Conservation (phyloP, 2,797 vertebrate species). For the Leptodactylus fallax region DNA sequence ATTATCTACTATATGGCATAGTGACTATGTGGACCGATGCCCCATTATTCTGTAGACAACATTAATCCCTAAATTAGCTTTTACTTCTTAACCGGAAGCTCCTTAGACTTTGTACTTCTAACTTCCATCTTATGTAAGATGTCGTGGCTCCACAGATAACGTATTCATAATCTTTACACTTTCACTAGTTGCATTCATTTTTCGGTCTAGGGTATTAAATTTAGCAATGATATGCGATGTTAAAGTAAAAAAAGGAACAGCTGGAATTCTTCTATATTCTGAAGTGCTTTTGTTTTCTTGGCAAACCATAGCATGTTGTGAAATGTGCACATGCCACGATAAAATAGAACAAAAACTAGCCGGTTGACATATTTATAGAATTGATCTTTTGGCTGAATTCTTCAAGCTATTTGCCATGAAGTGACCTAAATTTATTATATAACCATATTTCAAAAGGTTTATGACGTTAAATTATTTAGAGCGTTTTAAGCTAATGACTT, state of each 20-base stretch:
- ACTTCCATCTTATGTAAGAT: not conserved
- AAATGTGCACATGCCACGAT: constrained; percentile 38
- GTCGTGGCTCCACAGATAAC: not conserved
- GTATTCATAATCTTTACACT: constrained; percentile 2
- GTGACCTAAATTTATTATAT: constrained; percentile 42
- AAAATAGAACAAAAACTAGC: constrained; percentile 26
- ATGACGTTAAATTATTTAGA: constrained; percentile 50
- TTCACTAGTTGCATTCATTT: constrained; percentile 22
- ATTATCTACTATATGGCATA: too few relatives aligned
- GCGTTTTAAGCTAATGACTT: constrained; percentile 33
- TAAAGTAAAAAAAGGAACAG: constrained; percentile 25
- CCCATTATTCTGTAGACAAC: not conserved
- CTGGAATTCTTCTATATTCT: constrained; percentile 32
- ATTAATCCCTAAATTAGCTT: not conserved
- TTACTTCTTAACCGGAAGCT: not conserved
- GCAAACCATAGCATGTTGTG: constrained; percentile 18
- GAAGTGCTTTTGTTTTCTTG: constrained; percentile 29
- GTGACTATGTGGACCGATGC: not conserved
- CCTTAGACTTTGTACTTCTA: not conserved
- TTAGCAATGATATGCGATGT: constrained; percentile 30
- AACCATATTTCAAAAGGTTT: constrained; percentile 41
- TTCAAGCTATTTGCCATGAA: constrained; percentile 61
- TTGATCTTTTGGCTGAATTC: constrained; percentile 48
- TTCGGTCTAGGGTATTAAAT: not conserved
- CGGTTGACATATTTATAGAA: constrained; percentile 45